Conservation (phyloP, 2,888 invertebrate genomes). For the Agonopterix heracliana region DNA sequence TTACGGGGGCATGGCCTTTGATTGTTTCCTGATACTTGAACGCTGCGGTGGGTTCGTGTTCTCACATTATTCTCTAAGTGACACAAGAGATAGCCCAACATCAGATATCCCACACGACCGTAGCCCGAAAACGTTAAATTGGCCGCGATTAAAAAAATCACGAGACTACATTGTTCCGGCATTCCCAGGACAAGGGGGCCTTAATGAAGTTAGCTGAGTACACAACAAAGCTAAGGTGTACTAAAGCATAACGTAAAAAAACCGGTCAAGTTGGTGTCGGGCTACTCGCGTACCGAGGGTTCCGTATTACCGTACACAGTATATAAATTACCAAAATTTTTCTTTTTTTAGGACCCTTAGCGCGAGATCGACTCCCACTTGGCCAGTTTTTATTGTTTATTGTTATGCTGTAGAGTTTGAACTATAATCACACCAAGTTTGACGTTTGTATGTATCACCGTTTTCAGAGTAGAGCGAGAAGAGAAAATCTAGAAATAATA, state of each 20-base stretch:
- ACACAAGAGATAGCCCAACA: constrained; percentile 14
- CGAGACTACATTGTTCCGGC: constrained; percentile 49
- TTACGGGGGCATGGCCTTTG: background rate
- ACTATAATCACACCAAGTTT: no score
- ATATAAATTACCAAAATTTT: no score
- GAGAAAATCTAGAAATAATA: no score
- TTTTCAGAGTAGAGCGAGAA: no score
- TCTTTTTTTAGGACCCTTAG: no score
- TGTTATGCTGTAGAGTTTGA: no score
- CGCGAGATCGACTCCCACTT: no score
- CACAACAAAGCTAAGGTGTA: constrained; percentile 60
- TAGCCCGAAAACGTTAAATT: constrained; percentile 54
- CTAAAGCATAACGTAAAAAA: constrained; percentile 62
- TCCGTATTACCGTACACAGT: no score
- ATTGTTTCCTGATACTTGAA: constrained; percentile 13
- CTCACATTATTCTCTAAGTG: constrained; percentile 21
- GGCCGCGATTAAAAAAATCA: constrained; percentile 49
- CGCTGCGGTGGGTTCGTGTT: constrained; percentile 14
- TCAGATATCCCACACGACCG: constrained; percentile 23
- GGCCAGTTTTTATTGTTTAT: no score
- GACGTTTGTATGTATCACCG: no score
- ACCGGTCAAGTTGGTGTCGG: no score
- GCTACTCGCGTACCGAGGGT: no score
- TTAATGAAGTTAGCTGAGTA: constrained; percentile 59
- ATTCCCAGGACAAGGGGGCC: constrained; percentile 43